These are phyloP conservation scores for Troides helena DNA, from an alignment of 2,888 invertebrate genomes.

Conservation along the genomic window DNA sequence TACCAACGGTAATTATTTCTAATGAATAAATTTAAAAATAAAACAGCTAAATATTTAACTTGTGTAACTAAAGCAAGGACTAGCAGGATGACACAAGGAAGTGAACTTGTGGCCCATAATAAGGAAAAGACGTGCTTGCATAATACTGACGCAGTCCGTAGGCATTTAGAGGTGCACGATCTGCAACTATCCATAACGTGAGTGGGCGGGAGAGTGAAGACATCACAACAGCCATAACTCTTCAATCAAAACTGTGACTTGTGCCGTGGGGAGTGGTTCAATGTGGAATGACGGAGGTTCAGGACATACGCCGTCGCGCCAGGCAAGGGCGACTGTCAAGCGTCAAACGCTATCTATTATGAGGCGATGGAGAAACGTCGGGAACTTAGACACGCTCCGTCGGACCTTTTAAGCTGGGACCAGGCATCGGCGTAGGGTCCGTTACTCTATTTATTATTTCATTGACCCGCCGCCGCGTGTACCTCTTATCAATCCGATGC, in stretches of 20 bases:
- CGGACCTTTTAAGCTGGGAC: constrained; percentile 52
- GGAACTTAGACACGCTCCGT: constrained; percentile 59
- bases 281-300: not conserved
- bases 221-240: constrained; percentile 19
- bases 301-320: constrained; percentile 33
- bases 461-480: constrained; percentile 37
- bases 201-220: constrained; percentile 30
- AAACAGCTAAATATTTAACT: too few species aligned
- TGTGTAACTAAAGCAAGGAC: not conserved
- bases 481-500: constrained; percentile 30
- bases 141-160: constrained; percentile 46
- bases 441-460: constrained; percentile 32
- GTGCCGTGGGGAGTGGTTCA: constrained; percentile 29
- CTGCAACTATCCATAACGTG: constrained; percentile 53
- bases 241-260: constrained; percentile 23
- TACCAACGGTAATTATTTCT: too few species aligned
- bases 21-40: too few species aligned
- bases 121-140: constrained; percentile 25
- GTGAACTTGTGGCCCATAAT: constrained; percentile 9
- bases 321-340: constrained; percentile 42
- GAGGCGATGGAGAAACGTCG: constrained; percentile 60
- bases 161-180: constrained; percentile 47
- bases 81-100: constrained; percentile 11
- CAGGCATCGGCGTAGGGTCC: constrained; percentile 12
- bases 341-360: constrained; percentile 64